Conservation (phyloP, 2,888 invertebrate species). For the Stomorhina lunata region DNA sequence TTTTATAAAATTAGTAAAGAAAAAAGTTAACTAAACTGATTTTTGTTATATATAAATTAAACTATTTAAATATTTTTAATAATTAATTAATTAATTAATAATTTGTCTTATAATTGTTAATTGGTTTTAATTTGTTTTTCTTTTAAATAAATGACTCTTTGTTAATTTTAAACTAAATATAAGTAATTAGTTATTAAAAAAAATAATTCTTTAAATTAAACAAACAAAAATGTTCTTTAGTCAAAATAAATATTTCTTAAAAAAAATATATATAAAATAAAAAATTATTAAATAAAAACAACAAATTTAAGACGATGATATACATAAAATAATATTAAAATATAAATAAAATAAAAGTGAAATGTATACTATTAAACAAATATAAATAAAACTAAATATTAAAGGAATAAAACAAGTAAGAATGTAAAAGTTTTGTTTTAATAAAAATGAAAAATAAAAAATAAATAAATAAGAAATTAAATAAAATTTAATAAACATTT, state of each 20-base stretch:
- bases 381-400: conserved; percentile 37
- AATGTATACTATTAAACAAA: conserved; percentile 57
- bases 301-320: conserved; percentile 60
- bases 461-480: conserved; percentile 58
- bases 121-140: conserved; percentile 58
- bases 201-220: conserved; percentile 51
- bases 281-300: conserved; percentile 36
- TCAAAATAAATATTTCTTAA: conserved; percentile 60
- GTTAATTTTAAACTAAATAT: conserved; percentile 48
- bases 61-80: conserved; percentile 2
- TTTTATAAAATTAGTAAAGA: background rate
- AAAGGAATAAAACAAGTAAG: background rate
- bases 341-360: conserved; percentile 27
- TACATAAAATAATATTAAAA: conserved; percentile 62
- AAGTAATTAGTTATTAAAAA: conserved; percentile 46
- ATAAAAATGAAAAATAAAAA: conserved; percentile 39
- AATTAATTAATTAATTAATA: background rate
- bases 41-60: conserved; percentile 31
- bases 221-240: conserved; percentile 55
- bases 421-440: conserved; percentile 49
- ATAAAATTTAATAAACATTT: conserved; percentile 65
- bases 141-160: conserved; percentile 48
- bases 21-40: conserved; percentile 34
- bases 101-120: conserved; percentile 46
- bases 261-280: conserved; percentile 10